Base-by-base conservation (phyloP, 2,888 invertebrate species). In the Drosophila borborema region DNA sequence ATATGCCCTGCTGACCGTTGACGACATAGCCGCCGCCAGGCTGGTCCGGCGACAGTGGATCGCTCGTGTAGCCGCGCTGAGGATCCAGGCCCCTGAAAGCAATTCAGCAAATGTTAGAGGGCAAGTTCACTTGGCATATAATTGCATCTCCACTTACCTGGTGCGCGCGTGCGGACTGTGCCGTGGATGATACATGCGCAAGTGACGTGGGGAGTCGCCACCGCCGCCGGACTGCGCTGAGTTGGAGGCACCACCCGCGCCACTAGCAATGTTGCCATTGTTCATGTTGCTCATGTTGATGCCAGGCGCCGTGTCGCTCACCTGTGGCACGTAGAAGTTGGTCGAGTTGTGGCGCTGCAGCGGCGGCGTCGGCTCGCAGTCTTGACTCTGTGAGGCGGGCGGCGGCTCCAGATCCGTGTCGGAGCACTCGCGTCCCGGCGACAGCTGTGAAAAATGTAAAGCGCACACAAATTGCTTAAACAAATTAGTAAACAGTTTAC, bases 351-450 rank as follows among this genome's bases (percentile, higher is more conserved):
- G 96, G 84, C 98, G 95, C 93, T 97, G 97, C 80, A 97, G 93
- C 64, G 97, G 97, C 55, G 98, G 98, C 82, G 98, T 98, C 10
- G 98, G 97, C 93, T 98, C 98, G 94, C 98, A 98, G 94, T 98
- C 98, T 86, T 97, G 96, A 60, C 97, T 97, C 94, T 98, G 98
- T 58, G 97, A 97, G 56, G 97, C 97, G 38, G 97, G 96, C 96
- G 96, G 97, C n/a, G 97, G 96, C 80, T 97, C 97, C 95, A 96
- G 95, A 89, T 98, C 97, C 81, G 97, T 95, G 92, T 98, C 97
- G 46, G 96, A 95, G 74, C 95, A 96, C 90, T 97, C 97, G 68
- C 97, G 95, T 20, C 97, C 97, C 48, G 97, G 97, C 12, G 97
- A 97, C 90, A 97, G 94, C 97, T 97, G 81, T 23, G 51, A 18